These are phyloP conservation scores for Phalacrocorax carbo DNA, from an alignment of 2,113 vertebrate genomes.

Conservation along the genomic window DNA sequence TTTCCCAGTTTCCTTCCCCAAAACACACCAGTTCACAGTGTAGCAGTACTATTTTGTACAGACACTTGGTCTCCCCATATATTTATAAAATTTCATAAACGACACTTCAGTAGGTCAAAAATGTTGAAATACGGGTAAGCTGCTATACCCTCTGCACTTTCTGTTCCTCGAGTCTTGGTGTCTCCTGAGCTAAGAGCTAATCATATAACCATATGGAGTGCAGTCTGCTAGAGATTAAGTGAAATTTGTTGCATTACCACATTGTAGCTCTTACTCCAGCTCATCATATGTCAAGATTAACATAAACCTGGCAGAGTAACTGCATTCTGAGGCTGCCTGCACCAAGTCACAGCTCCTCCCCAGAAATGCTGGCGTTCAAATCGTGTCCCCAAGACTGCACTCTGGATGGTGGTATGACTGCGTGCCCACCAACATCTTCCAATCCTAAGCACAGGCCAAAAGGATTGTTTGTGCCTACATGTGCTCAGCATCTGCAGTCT, in stretches of 20 bases:
- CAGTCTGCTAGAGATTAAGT: conserved; percentile 38
- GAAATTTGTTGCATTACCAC: conserved; percentile 38
- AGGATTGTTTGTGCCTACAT: neutral
- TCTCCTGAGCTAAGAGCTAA: conserved; percentile 25
- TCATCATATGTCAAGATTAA: conserved; percentile 55
- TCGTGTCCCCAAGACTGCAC: neutral
- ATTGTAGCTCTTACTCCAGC: conserved; percentile 36
- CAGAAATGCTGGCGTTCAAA: neutral
- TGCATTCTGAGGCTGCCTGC: conserved; percentile 27
- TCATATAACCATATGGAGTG: conserved; percentile 34
- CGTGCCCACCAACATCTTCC: neutral
- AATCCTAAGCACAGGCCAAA: neutral
- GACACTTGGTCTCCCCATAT: neutral
- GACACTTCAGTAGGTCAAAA: neutral
- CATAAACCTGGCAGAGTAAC: conserved; percentile 51
- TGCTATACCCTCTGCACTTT: neutral
- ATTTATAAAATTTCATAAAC: neutral
- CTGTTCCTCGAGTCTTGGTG: neutral
- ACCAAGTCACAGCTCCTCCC: conserved; percentile 17
- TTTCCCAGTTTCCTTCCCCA: neutral
- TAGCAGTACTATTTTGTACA: neutral
- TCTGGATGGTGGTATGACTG: neutral
- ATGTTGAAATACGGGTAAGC: neutral
- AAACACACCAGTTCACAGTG: neutral
- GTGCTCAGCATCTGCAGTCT: conserved; percentile 21